Evolutionary conservation across 2,797 vertebrate species (phyloP).

Genomic region (Gobionotothen gibberifrons): DNA sequence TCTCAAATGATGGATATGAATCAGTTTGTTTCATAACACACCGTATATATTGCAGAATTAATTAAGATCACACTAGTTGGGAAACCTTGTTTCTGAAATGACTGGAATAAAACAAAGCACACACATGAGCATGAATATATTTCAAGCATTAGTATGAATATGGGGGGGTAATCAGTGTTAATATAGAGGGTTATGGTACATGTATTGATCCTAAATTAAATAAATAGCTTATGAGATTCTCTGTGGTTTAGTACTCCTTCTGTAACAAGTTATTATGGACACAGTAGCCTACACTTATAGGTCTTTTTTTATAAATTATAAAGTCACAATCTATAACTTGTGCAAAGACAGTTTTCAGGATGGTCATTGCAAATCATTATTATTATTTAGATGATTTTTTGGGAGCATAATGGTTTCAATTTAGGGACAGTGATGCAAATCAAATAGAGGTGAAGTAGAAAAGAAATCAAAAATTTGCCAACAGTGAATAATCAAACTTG

Average conservation of each 20-base stretch:
- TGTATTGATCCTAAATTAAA: constrained; percentile 33
- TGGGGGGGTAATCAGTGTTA: constrained; percentile 24
- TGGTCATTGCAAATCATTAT: background rate
- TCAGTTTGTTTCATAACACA: constrained; percentile 38
- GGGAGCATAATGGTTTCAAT: background rate
- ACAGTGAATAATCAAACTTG: background rate
- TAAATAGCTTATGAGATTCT: constrained; percentile 20
- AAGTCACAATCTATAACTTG: constrained; percentile 12
- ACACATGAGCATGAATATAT: constrained; percentile 19
- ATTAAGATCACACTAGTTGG: constrained; percentile 23
- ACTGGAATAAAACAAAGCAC: constrained; percentile 25
- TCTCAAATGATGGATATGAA: constrained; percentile 14
- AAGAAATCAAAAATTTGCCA: background rate
- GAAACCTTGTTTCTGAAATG: constrained; percentile 24
- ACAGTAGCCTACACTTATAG: constrained; percentile 21
- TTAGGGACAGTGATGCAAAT: background rate
- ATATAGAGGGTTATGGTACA: constrained; percentile 28
- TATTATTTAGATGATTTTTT: background rate
- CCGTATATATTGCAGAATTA: constrained; percentile 20
- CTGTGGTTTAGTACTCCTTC: constrained; percentile 17
- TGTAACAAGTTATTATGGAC: constrained; percentile 43
- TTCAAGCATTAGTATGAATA: constrained; percentile 34
- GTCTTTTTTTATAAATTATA: constrained; percentile 18
- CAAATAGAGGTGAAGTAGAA: too few species aligned
- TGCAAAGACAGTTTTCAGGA: background rate